Evolutionary conservation across 2,113 vertebrate species (phyloP).

Genomic region (Nicator chloris): DNA sequence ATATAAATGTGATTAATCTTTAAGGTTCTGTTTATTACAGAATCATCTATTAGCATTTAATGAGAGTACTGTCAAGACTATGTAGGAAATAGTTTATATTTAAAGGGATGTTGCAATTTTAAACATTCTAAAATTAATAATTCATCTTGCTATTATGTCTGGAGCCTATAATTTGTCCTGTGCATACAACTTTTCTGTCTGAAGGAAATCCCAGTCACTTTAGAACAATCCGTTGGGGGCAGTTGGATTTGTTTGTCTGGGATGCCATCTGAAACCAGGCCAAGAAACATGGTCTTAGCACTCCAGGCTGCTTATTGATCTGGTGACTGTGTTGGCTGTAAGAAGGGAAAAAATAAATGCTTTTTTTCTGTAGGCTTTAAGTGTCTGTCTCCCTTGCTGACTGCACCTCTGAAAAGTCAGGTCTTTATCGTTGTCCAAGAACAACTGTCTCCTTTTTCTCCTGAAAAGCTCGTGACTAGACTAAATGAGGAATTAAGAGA

Average conservation of each 20-base stretch:
- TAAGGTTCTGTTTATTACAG: conserved; percentile 35
- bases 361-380: neutral
- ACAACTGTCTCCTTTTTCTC: neutral
- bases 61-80: neutral
- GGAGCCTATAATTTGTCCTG: neutral
- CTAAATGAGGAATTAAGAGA: neutral
- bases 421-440: neutral
- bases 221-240: neutral
- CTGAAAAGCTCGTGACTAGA: neutral
- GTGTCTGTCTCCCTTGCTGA: neutral
- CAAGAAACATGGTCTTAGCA: neutral
- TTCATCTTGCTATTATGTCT: neutral
- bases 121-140: conserved; percentile 23
- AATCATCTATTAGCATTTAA: conserved; percentile 18
- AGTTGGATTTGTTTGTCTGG: neutral
- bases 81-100: conserved; percentile 11
- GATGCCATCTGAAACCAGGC: neutral
- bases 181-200: neutral
- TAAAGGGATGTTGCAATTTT: conserved; percentile 9
- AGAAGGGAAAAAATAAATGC: neutral
- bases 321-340: neutral
- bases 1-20: conserved; percentile 26
- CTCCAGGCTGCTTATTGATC: conserved; percentile 16
- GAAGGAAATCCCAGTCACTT: neutral
- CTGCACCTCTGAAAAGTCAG: neutral